phyloP scores from a whole-genome alignment of 2,113 vertebrate genomes.

The Perognathus longimembris region DNA sequence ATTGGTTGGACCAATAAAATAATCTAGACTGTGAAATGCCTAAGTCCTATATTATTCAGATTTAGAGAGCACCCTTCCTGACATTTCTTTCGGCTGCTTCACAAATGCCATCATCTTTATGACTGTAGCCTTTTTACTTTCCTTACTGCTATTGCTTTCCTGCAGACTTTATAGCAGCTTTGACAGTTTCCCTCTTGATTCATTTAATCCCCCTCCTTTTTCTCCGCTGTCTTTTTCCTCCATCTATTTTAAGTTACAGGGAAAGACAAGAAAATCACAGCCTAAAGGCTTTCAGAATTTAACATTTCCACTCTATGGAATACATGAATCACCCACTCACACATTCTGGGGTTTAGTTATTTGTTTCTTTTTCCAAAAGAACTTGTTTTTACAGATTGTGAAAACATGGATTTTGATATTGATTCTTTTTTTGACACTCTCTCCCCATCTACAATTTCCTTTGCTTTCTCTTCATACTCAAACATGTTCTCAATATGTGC shows the following conservation, averaged over 20 bases:
- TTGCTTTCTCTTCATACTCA: constrained; percentile 15
- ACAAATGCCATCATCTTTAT: constrained; percentile 79
- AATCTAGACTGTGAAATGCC: constrained; percentile 56
- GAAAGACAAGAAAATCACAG: constrained; percentile 82
- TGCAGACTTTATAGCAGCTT: constrained; percentile 76
- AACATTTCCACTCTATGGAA: constrained; percentile 76
- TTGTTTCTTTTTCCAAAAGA: constrained; percentile 77
- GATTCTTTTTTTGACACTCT: constrained; percentile 50
- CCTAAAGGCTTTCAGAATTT: constrained; percentile 79
- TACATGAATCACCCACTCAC: constrained; percentile 77
- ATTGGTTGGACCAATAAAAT: constrained; percentile 54
- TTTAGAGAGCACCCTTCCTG: constrained; percentile 68
- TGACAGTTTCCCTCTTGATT: constrained; percentile 79
- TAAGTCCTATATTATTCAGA: constrained; percentile 66
- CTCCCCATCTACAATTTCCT: constrained; percentile 55
- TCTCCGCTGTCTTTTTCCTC: constrained; percentile 70
- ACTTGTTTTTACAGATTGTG: constrained; percentile 73
- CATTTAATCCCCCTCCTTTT: constrained; percentile 69
- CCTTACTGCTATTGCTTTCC: constrained; percentile 68
- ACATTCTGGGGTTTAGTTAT: constrained; percentile 73
- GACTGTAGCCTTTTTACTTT: constrained; percentile 74
- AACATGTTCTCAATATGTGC: constrained; percentile 39
- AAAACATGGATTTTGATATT: constrained; percentile 71
- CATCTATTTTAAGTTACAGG: constrained; percentile 81
- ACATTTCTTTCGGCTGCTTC: constrained; percentile 65